A percentile compares a stretch with the other conserved stretches of the same genome.
Conservation (phyloP, 2,888 invertebrate genomes). For the Kuschelorhynchus macadamiae region DNA sequence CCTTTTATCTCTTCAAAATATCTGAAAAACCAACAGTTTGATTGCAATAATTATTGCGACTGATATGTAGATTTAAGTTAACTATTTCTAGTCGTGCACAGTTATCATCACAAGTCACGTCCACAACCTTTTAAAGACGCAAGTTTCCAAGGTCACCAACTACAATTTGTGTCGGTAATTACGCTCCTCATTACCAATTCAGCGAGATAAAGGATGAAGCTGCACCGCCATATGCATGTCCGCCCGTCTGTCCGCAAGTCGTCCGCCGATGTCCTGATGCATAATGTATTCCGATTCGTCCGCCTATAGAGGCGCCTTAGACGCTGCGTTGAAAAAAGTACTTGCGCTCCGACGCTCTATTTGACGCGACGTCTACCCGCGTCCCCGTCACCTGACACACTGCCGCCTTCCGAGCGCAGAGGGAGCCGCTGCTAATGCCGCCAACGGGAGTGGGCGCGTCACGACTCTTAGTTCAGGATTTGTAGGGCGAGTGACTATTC, state of each 20-base stretch:
- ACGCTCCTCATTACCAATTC: slow-evolving; percentile 10
- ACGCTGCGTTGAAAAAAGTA: slow-evolving; percentile 34
- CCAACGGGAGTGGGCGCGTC: slow-evolving; percentile 43
- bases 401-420: slow-evolving; percentile 47
- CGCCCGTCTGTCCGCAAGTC: slow-evolving; percentile 20
- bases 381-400: slow-evolving; percentile 53
- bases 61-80: slow-evolving; percentile 25
- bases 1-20: not conserved
- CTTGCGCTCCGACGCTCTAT: slow-evolving; percentile 33
- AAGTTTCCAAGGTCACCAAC: slow-evolving; percentile 17
- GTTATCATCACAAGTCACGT: slow-evolving; percentile 18
- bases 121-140: slow-evolving; percentile 13
- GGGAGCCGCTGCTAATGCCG: slow-evolving; percentile 37
- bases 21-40: too few relatives aligned
- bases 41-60: slow-evolving; percentile 12
- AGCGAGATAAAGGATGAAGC: not conserved
- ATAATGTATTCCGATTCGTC: slow-evolving; percentile 31
- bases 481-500: slow-evolving; percentile 32
- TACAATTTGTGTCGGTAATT: slow-evolving; percentile 13
- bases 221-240: slow-evolving; percentile 23
- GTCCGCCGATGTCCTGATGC: slow-evolving; percentile 30
- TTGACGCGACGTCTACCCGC: slow-evolving; percentile 48
- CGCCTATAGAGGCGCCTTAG: slow-evolving; percentile 33
- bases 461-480: slow-evolving; percentile 30
- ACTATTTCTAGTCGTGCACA: slow-evolving; percentile 16